Evolutionary conservation across 2,888 invertebrate genomes (phyloP), one percentile per base, ranked within the genome.

Genomic region (Heliconius cydno): DNA sequence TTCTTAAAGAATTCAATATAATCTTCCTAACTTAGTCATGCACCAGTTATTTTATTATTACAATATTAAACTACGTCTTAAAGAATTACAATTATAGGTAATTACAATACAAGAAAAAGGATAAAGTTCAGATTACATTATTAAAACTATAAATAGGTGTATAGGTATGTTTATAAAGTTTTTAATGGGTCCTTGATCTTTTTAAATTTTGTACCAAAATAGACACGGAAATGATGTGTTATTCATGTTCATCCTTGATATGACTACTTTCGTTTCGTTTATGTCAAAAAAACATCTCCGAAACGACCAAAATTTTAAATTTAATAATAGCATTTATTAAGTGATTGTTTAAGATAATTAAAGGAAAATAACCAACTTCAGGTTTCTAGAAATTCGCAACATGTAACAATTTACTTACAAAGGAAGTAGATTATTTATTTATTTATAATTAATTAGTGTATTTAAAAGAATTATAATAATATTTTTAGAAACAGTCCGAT

Each of bases 131-230:
- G 19, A 75, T 41, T 22, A 74, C 9, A 25, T n/a, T 74, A n/a
- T n/a, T 34, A 15, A 38, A 30, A 30, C 34, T 52, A 67, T 57
- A 76, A 76, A 52, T 66, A 77, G 38, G 12, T 70, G n/a, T n/a
- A n/a, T n/a, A n/a, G n/a, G n/a, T n/a, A n/a, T n/a, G 57, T 73
- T 60, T 73, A 34, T 52, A 77, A 70, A 77, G 68, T 10, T 57
- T 70, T 77, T 70, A 77, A 46, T 60, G 19, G 15, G 25, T 34
- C 76, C 76, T 70, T 77, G 76, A 57, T 25, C 68, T 77, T 70
- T 77, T 68, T 34, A 60, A 38, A 25, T 67, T 30, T 52, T 38
- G 22, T 25, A 68, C 60, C 3, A 52, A 67, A 76, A 67, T 66
- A 34, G 52, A 76, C 38, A 25, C 66, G 76, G 76, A 77, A 77